A percentile compares a stretch with the other conserved stretches of the same genome.
These are phyloP conservation scores for Amblyopsis rosae DNA, from an alignment of 2,113 vertebrate genomes.

Conservation along the genomic window DNA sequence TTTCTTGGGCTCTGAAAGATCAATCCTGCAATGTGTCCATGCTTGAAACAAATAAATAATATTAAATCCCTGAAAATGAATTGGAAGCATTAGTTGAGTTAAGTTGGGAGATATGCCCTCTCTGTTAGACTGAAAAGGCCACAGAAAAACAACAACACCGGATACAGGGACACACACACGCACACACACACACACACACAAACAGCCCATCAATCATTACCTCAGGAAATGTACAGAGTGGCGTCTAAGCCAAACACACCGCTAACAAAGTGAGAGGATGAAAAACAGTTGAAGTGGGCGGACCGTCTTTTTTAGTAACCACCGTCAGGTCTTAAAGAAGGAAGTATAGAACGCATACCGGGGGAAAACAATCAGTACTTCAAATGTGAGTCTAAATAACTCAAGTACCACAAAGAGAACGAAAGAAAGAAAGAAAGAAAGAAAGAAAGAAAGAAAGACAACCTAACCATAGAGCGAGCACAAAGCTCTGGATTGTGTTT, in stretches of 20 bases:
- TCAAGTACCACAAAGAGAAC: background rate
- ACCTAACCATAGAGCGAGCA: slow-evolving; percentile 25
- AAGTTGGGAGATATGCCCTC: background rate
- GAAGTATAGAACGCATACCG: too few relatives aligned
- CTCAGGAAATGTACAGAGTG: background rate
- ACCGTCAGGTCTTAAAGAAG: background rate
- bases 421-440: background rate
- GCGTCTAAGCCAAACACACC: background rate
- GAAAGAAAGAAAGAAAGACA: background rate
- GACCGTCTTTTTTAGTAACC: background rate
- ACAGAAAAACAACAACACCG: background rate
- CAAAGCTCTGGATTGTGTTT: slow-evolving; percentile 41
- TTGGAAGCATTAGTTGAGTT: background rate
- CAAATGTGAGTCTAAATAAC: too few relatives aligned
- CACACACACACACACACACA: background rate
- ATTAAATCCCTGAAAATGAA: background rate
- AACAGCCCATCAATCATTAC: background rate
- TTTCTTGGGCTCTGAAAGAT: too few relatives aligned
- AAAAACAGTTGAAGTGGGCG: background rate
- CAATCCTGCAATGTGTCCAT: background rate
- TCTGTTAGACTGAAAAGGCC: background rate
- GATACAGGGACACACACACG: background rate
- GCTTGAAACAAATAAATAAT: background rate
- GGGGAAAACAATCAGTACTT: too few relatives aligned
- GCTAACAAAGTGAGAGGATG: background rate